Base-by-base conservation (phyloP, 1,140 invertebrate species). In the Drosophila tropicalis region DNA sequence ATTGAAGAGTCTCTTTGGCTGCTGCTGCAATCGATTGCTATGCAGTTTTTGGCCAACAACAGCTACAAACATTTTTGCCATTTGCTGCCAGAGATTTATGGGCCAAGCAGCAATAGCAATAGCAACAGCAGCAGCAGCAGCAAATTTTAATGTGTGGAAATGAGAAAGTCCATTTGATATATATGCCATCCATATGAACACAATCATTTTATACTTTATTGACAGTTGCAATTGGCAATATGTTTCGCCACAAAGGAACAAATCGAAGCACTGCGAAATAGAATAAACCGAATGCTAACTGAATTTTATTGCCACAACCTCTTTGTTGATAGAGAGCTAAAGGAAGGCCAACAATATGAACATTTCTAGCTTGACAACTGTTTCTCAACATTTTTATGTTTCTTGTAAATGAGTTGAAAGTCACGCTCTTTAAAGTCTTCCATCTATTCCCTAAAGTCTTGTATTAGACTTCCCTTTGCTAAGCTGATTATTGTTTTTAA, bases 61-160 rank as follows among this genome's bases (percentile, higher is more conserved):
- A 36, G 34, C 34, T 12, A 86, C 44, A 86, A 87, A 83, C 70
- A 87, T 86, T 86, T 86, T 83, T 63, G 67, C 79, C 79, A 87
- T 86, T 81, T 81, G 78, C 78, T 69, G 58, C 58, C 25, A 19
- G 41, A 64, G 66, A 87, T 86, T 86, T 86, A 86, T 83, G 72
- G 62, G 55, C 63, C 44, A 51, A 51, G 71, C 36, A 47, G 29
- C 65, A 73, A 57, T 63, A 25, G 22, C 22, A 25, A 25, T 4
- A 25, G 22, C 68, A 69, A 57, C 74, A 70, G 71, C 65, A 73
- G 62, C 67, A 73, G 62, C 67, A 78, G 58, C 39, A 62, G 17
- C 60, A 62, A 62, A 72, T 86, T 86, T 87, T 87, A 86, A 86
- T 87, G 79, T 86, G 83, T 79, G 71, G 79, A 87, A 86, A 82